phyloP scores from a whole-genome alignment of 2,113 vertebrate genomes.

The Alouatta palliata region DNA sequence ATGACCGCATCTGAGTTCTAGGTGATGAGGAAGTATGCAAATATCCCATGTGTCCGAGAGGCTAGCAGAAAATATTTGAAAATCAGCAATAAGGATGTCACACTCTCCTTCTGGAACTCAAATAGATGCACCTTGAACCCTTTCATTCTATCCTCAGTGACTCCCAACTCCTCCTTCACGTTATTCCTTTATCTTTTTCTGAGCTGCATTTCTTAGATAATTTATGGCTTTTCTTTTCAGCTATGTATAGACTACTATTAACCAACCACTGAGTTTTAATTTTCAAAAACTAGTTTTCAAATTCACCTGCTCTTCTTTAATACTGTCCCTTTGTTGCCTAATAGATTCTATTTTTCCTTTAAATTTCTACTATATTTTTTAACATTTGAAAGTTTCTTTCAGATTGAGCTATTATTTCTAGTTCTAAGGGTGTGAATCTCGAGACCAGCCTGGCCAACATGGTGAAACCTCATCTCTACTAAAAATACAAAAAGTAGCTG shows the following conservation, averaged over 20 bases:
- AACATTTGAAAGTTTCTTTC: background rate
- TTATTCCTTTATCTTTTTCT: background rate
- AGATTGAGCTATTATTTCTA: background rate
- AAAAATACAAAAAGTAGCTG: too few species aligned
- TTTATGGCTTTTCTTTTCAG: background rate
- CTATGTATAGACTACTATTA: background rate
- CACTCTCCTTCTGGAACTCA: background rate
- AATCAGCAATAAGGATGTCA: background rate
- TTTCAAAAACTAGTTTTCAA: conserved; percentile 2
- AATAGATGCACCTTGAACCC: background rate
- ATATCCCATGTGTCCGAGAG: background rate
- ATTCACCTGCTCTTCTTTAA: background rate
- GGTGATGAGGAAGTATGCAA: background rate
- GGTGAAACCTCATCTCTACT: too few species aligned
- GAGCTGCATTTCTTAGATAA: background rate
- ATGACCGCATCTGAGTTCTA: background rate
- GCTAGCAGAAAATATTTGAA: background rate
- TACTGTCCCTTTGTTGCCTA: background rate
- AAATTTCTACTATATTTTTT: conserved; percentile 7
- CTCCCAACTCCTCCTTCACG: background rate
- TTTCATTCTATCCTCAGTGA: background rate
- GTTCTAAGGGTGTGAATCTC: background rate
- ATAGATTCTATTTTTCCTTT: background rate
- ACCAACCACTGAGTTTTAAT: background rate
- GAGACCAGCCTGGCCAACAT: too few species aligned